phyloP scores from a whole-genome alignment of 2,797 vertebrate genomes.

The Tragopan temminckii region DNA sequence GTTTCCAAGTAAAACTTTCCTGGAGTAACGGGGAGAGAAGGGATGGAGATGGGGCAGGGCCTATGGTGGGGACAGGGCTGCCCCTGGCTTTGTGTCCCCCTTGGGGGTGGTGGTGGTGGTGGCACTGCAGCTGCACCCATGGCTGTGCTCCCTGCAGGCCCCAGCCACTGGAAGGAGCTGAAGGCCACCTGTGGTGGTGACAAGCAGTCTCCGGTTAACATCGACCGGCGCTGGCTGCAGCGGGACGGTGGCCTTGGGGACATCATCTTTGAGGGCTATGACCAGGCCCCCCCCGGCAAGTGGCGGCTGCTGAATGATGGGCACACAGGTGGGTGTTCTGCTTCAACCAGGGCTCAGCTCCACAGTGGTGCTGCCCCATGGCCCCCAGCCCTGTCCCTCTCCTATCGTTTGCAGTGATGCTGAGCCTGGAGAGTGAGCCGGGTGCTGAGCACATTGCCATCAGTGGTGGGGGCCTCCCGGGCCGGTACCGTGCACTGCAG shows the following conservation, averaged over 20 bases:
- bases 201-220: slow-evolving; percentile 88
- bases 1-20: background rate
- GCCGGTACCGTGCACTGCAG: slow-evolving; percentile 84
- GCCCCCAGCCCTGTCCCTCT: background rate
- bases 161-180: slow-evolving; percentile 82
- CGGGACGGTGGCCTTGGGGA: slow-evolving; percentile 79
- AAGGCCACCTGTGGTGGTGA: slow-evolving; percentile 76
- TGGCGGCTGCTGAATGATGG: slow-evolving; percentile 88
- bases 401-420: slow-evolving; percentile 76
- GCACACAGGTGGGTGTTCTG: slow-evolving; percentile 82
- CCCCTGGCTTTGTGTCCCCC: background rate
- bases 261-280: slow-evolving; percentile 85
- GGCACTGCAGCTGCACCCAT: background rate
- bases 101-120: background rate
- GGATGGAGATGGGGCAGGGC: background rate
- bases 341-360: background rate
- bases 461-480: slow-evolving; percentile 85
- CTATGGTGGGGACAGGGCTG: background rate
- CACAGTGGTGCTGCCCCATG: accelerated
- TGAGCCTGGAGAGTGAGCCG: slow-evolving; percentile 78
- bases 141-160: slow-evolving; percentile 49
- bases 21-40: background rate
- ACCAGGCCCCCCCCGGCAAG: slow-evolving; percentile 81
- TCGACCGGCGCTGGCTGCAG: slow-evolving; percentile 77
- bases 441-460: slow-evolving; percentile 77